Evolutionary conservation across 1,140 invertebrate genomes (phyloP), one percentile per base, ranked within the genome.

Genomic region (Leptinotarsa defecta): DNA sequence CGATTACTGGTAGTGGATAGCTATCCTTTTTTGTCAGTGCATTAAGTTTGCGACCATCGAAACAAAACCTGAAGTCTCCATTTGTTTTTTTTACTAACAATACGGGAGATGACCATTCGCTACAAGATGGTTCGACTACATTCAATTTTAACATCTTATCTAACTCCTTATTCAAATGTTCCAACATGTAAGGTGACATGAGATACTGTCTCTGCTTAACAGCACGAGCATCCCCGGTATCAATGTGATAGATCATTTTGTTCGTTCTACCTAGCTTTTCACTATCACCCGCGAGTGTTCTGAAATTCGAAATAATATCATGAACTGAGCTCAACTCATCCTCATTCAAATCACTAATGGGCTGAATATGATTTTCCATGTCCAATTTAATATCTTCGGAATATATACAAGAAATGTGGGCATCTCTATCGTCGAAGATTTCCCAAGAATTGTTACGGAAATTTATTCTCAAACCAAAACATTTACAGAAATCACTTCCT

Each of bases 1-100:
- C 74, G 52, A 86, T 62, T 4, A 64, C 15, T 13, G 82, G 81
- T 24, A 82, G 65, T 65, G 63, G 63, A 19, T 65, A 65, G 13
- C 13, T n/a, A 71, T 86, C 84, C 19, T 78, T 77, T 78, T 77
- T 83, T 2, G 85, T 84, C 0, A 86, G 65, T 3, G 17, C 13
- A 22, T 65, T 65, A 4, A 86, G 34, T 76, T 83, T 83, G 1
- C 85, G 71, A 57, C 80, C 81, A 20, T 65, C 84, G 3, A 86
- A 75, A 68, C 81, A 85, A 71, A 84, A 81, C 5, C 84, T 34
- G 34, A 67, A 75, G 49, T 77, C 65, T 5, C 76, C 76, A 20
- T 24, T n/a, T 24, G 57, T 17, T 64, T 80, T 80, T 43, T 57
- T 57, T 49, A 78, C 72, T 48, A 80, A 62, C 2, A 80, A 17